A percentile compares a stretch with the other conserved stretches of the same genome.
Conservation (phyloP, 2,888 invertebrate species). For the Drosophila algonquin region DNA sequence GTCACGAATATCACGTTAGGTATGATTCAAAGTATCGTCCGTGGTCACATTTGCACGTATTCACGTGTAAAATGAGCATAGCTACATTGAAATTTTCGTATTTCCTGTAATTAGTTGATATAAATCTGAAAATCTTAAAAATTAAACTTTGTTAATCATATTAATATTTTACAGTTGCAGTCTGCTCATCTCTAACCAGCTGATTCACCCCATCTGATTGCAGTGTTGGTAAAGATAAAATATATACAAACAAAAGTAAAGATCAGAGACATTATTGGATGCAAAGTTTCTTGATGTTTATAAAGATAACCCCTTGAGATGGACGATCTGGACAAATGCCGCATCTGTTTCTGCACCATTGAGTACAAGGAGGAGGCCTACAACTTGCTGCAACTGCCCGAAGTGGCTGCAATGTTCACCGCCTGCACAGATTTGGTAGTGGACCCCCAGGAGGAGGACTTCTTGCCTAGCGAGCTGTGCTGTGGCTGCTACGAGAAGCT, state of each 20-base stretch:
- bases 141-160: not conserved
- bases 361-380: slow-evolving; percentile 19
- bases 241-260: slow-evolving; percentile 15
- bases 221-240: not conserved
- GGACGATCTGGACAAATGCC: slow-evolving; percentile 49
- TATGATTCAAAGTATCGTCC: slow-evolving; percentile 5
- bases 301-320: not conserved
- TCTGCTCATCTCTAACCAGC: slow-evolving; percentile 8
- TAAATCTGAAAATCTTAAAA: not conserved
- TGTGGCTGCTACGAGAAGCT: slow-evolving; percentile 48
- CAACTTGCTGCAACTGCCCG: slow-evolving; percentile 54
- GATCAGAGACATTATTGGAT: not conserved
- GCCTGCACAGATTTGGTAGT: slow-evolving; percentile 64
- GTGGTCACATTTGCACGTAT: not conserved
- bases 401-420: slow-evolving; percentile 67
- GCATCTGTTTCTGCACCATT: slow-evolving; percentile 51
- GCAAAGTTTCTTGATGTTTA: not conserved
- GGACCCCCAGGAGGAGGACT: slow-evolving; percentile 35
- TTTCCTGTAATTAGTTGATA: not conserved
- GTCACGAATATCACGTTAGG: not conserved
- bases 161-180: not conserved
- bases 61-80: not conserved
- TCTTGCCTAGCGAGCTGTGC: slow-evolving; percentile 56
- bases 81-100: not conserved
- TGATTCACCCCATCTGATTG: slow-evolving; percentile 5